phyloP scores from a whole-genome alignment of 2,888 invertebrate species.

The Epistrophe eligans region DNA sequence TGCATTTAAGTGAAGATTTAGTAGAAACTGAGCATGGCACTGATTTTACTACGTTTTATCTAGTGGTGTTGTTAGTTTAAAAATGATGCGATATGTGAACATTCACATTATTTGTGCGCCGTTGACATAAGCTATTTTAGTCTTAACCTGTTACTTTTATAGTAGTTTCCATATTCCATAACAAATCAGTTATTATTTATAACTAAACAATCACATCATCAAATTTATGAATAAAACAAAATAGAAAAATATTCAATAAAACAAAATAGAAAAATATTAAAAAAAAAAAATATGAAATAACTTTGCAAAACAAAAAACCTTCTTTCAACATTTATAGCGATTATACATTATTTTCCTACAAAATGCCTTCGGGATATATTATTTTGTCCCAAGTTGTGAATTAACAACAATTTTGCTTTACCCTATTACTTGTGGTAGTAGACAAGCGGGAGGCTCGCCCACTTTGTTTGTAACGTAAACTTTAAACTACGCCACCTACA shows the following conservation, averaged over 20 bases:
- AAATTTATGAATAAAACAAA: neutral
- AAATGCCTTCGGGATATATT: conserved; percentile 8
- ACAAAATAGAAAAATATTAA: neutral
- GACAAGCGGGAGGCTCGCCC: conserved; percentile 37
- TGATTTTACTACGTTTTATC: too few relatives aligned
- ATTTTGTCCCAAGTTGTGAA: conserved; percentile 13
- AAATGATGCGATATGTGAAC: too few relatives aligned
- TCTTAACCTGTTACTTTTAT: too few relatives aligned
- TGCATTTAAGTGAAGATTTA: too few relatives aligned
- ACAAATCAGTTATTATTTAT: neutral
- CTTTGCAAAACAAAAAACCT: neutral
- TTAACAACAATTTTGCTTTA: conserved; percentile 25
- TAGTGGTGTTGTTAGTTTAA: too few relatives aligned
- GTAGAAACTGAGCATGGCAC: too few relatives aligned
- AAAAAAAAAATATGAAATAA: neutral
- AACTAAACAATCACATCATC: too few relatives aligned
- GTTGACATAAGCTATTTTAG: too few relatives aligned
- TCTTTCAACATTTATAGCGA: neutral
- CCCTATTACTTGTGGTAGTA: neutral
- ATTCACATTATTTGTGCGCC: too few relatives aligned
- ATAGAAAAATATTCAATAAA: neutral
- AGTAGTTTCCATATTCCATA: neutral
- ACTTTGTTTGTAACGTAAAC: conserved; percentile 16
- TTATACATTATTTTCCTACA: neutral
- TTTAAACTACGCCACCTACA: conserved; percentile 31